Base-by-base conservation (phyloP, 2,888 invertebrate genomes). In the Tanytarsus gracilentus region DNA sequence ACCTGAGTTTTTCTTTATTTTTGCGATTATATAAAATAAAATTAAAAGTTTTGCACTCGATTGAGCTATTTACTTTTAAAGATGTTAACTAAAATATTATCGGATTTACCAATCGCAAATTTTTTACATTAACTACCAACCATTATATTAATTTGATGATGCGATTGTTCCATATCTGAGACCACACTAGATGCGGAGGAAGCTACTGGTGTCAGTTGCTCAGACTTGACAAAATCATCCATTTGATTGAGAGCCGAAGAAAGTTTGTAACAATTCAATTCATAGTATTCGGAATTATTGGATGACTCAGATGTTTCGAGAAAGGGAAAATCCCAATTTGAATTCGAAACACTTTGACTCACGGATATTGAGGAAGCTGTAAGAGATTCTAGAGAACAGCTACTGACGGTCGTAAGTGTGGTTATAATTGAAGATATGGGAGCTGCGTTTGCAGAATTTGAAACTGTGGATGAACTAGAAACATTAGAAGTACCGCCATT, bases 371-470 rank as follows among this genome's bases (percentile, higher is more conserved):
- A 50, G 7, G 60, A 60, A 25, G 60, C 60, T 29, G 60, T 60
- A 6, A 60, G 26, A 11, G 60, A 60, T 21, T 60, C 60, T 1
- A 60, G 39, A 14, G 60, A 60, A 29, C 60, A 60, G 16, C 33
- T 50, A 23, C 60, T 60, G 16, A 60, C 60, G n/a, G 60, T 60
- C 4, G 60, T 60, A 26, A 60, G 60, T 9, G 60, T 60, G 2
- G 60, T 50, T 9, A 56, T 44, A 18, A 50, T 60, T 5, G 49
- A 49, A 26, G 62, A 53, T 51, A 14, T 55, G 49, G 26, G 51
- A 66, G 67, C 61, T 16, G 63, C 25, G 29, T 60, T 58, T 65
- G 64, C 70, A 64, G 69, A 65, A 50, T 64, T 65, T 21, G 64
- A 60, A 1, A 69, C 68, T 6, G 29, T 18, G 29, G 44, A 18